Percentiles rank a stretch among this genome's conserved stretches.
Evolutionary conservation across 2,113 vertebrate species (phyloP).

Genomic region (Tamias sibiricus): DNA sequence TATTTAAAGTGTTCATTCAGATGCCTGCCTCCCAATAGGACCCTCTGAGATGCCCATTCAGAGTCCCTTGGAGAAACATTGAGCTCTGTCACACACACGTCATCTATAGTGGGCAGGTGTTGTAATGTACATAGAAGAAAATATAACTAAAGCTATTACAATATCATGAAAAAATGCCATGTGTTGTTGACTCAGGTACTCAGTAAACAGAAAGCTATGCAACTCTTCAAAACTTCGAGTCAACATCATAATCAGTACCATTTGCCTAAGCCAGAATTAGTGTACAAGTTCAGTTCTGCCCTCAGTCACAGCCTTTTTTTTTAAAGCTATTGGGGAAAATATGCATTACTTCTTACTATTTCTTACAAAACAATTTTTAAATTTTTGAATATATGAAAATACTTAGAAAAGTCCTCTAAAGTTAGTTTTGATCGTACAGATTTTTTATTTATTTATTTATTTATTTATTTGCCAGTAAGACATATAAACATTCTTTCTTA

Average conservation of each 20-base stretch:
- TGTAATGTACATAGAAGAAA: conserved; percentile 52
- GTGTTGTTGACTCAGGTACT: conserved; percentile 33
- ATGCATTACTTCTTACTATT: not conserved
- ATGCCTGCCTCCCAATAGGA: not conserved
- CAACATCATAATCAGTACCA: not conserved
- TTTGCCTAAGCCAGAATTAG: not conserved
- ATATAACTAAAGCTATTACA: conserved; percentile 36
- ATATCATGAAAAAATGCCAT: not conserved
- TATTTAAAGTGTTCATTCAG: not conserved
- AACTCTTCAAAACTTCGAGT: not conserved
- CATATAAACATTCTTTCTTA: not conserved
- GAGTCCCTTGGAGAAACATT: not conserved
- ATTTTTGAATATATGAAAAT: not conserved
- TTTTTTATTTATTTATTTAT: not conserved
- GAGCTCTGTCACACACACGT: not conserved
- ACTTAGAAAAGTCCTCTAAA: conserved; percentile 7
- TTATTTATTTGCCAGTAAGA: not conserved
- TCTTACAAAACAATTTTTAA: not conserved
- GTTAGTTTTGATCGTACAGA: not conserved
- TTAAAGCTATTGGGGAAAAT: not conserved
- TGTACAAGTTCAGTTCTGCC: conserved; percentile 43
- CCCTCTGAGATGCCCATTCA: not conserved
- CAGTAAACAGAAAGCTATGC: conserved; percentile 43
- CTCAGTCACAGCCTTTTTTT: not conserved
- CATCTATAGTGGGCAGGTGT: not conserved